Conservation (phyloP, 2,888 invertebrate species). For the Pristionchus entomophagus region DNA sequence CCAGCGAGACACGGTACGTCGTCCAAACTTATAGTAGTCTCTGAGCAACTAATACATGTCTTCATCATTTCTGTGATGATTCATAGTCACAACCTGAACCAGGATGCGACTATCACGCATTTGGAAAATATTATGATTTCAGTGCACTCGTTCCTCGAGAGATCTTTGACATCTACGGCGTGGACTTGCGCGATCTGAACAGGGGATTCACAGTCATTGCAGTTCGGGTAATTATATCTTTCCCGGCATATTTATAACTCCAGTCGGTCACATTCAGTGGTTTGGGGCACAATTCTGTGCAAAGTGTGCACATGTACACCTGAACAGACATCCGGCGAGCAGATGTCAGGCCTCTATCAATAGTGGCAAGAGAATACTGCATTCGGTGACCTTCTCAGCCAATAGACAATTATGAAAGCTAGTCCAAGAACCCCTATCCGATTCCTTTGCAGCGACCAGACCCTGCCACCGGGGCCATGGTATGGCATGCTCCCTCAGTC, state of each 20-base stretch:
- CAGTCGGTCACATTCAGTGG: too few relatives aligned
- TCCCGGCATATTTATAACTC: background rate
- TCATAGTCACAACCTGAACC: too few relatives aligned
- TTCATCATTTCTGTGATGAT: too few relatives aligned
- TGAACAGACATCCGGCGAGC: too few relatives aligned
- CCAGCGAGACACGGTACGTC: background rate
- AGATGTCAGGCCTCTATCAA: too few relatives aligned
- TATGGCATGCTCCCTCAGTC: background rate
- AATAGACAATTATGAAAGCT: background rate
- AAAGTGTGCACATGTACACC: too few relatives aligned
- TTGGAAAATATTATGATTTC: background rate
- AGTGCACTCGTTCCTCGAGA: background rate
- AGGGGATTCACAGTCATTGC: conserved; percentile 11
- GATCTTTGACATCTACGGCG: conserved; percentile 14
- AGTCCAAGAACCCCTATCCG: background rate
- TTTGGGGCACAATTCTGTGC: too few relatives aligned
- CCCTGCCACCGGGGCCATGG: background rate
- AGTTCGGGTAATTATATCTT: background rate
- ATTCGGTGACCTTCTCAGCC: too few relatives aligned
- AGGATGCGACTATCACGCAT: too few relatives aligned
- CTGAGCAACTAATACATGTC: too few relatives aligned
- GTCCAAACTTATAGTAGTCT: too few relatives aligned
- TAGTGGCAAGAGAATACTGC: background rate
- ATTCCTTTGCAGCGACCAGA: background rate
- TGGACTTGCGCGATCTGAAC: background rate